Evolutionary conservation across 1,140 invertebrate species (phyloP).

Genomic region (Macrobrachium rosenbergii): DNA sequence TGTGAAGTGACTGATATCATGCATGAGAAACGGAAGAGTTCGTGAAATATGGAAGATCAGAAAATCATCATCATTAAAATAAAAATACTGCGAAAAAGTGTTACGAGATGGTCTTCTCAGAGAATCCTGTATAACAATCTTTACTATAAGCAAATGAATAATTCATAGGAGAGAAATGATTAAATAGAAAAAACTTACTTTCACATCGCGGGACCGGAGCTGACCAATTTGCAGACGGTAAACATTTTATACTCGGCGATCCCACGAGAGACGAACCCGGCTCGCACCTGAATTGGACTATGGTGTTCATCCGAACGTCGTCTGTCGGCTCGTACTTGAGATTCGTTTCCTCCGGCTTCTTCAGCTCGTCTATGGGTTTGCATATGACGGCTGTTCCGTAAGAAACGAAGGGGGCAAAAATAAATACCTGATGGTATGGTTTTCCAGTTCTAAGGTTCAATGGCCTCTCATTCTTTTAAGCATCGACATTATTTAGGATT

Average conservation of each 20-base stretch:
- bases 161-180: neutral
- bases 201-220: constrained; percentile 84
- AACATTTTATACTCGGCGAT: constrained; percentile 78
- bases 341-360: constrained; percentile 72
- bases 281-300: constrained; percentile 82
- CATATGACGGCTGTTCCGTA: constrained; percentile 79
- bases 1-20: too few species aligned
- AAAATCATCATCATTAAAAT: too few species aligned
- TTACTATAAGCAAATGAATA: constrained; percentile 8
- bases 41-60: too few species aligned
- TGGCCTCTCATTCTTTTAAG: too few species aligned
- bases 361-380: constrained; percentile 76
- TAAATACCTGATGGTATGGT: neutral
- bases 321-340: constrained; percentile 77
- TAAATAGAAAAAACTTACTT: constrained; percentile 68
- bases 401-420: neutral
- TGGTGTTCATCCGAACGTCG: constrained; percentile 81
- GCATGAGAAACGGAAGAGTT: too few species aligned
- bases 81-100: too few species aligned
- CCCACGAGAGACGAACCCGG: constrained; percentile 87
- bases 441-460: too few species aligned
- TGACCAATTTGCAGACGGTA: constrained; percentile 88
- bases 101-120: neutral
- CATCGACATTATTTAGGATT: too few species aligned
- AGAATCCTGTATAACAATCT: neutral